Percentiles rank a stretch among this genome's conserved stretches.
phyloP scores from a whole-genome alignment of 2,888 invertebrate species.

The Pycnomerus fuliginosus region DNA sequence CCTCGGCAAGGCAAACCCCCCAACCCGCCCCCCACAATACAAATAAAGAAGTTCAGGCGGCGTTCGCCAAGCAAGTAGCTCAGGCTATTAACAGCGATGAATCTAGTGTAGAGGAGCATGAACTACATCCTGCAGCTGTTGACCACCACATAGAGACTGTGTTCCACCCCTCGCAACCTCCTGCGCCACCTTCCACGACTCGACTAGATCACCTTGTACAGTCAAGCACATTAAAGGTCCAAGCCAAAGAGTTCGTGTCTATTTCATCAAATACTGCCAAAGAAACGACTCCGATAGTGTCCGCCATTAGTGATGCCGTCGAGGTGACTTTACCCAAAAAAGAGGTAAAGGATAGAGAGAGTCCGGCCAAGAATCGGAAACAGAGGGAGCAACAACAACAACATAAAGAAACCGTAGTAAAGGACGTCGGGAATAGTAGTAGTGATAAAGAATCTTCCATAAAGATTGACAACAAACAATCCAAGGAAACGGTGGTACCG shows the following conservation, averaged over 20 bases:
- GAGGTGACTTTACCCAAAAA: constrained; percentile 60
- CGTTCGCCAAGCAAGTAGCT: constrained; percentile 48
- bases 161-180: constrained; percentile 1
- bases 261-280: constrained; percentile 43
- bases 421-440: constrained; percentile 25
- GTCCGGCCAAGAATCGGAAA: constrained; percentile 49
- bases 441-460: constrained; percentile 36
- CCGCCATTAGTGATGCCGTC: constrained; percentile 69
- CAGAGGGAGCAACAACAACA: constrained; percentile 28
- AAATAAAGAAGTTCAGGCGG: constrained; percentile 46
- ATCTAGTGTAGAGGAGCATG: constrained; percentile 25
- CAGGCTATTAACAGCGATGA: constrained; percentile 36
- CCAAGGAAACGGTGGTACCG: constrained; percentile 13
- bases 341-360: constrained; percentile 48
- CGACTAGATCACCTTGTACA: constrained; percentile 43
- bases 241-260: constrained; percentile 49
- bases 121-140: constrained; percentile 1
- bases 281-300: constrained; percentile 62
- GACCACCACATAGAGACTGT: neutral
- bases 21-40: constrained; percentile 43
- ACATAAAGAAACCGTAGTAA: constrained; percentile 12
- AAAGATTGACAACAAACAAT: constrained; percentile 24
- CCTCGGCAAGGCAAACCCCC: constrained; percentile 55
- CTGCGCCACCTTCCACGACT: constrained; percentile 31
- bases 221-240: constrained; percentile 50